Percentiles rank a stretch among this genome's conserved stretches.
Conservation (phyloP, 2,113 vertebrate genomes). For the Ophthalmotilapia sp. region DNA sequence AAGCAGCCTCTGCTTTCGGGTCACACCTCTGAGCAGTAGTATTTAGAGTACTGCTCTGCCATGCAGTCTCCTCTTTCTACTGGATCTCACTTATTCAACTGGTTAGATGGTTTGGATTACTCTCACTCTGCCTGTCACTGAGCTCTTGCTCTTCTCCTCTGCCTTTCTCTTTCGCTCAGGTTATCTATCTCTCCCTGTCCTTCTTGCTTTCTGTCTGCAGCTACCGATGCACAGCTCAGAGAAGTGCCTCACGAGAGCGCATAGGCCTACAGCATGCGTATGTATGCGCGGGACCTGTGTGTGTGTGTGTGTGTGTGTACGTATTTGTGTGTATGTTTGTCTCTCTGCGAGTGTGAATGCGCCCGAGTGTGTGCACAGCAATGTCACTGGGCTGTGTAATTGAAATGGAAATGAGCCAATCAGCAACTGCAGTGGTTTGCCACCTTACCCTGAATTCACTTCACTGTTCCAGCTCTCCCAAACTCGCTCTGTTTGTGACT, state of each 20-base stretch:
- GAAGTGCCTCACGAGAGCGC: constrained; percentile 76
- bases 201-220: constrained; percentile 41
- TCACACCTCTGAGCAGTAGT: not conserved
- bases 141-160: constrained; percentile 8
- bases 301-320: not conserved
- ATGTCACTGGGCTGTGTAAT: constrained; percentile 86
- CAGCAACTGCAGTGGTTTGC: constrained; percentile 65
- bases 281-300: not conserved
- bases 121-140: constrained; percentile 11
- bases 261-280: constrained; percentile 56
- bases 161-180: constrained; percentile 33
- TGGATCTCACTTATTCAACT: constrained; percentile 27
- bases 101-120: constrained; percentile 16
- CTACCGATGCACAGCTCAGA: constrained; percentile 60
- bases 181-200: constrained; percentile 39
- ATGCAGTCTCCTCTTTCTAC: not conserved
- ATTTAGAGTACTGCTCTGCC: not conserved
- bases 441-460: constrained; percentile 70
- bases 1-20: not conserved
- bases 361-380: constrained; percentile 50
- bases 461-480: constrained; percentile 48
- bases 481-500: constrained; percentile 28
- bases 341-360: not conserved
- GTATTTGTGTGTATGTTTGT: constrained; percentile 3
- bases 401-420: constrained; percentile 87